Percentiles rank a stretch among this genome's conserved stretches.
Conservation (phyloP, 2,888 invertebrate genomes). For the Odontothrips loti region DNA sequence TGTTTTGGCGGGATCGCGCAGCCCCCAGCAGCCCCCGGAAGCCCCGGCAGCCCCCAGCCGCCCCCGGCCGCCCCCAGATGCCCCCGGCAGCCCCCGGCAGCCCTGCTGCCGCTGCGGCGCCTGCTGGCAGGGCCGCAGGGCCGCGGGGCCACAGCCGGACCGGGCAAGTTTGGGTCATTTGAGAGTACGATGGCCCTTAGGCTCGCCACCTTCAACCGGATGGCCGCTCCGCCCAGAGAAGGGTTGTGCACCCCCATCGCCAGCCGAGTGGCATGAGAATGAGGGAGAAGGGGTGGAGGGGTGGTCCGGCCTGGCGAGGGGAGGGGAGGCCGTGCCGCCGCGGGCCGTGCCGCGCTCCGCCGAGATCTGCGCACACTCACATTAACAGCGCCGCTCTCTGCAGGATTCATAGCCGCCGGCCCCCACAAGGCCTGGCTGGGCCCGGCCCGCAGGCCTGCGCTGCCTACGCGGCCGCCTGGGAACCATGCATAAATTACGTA, state of each 20-base stretch:
- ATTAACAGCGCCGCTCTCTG: conserved; percentile 8
- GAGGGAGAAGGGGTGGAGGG: neutral
- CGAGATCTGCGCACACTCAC: conserved; percentile 14
- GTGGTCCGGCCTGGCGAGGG: neutral
- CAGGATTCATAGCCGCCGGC: conserved; percentile 8
- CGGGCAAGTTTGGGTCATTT: conserved; percentile 6
- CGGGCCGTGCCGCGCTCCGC: too few relatives aligned
- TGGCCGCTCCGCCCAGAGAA: too few relatives aligned
- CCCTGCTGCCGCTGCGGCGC: neutral
- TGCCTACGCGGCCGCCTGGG: neutral
- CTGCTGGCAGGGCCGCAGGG: neutral
- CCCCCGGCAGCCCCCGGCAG: neutral
- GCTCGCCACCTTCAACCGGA: neutral
- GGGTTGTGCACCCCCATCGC: neutral
- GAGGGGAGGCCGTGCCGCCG: too few relatives aligned
- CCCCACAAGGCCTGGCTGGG: neutral
- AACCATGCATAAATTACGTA: conserved; percentile 19
- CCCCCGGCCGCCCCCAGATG: too few relatives aligned
- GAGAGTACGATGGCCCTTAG: conserved; percentile 2
- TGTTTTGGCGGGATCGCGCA: too few relatives aligned
- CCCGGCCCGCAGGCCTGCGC: neutral
- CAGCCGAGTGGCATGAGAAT: neutral
- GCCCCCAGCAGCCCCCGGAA: too few relatives aligned
- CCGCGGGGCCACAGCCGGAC: neutral
- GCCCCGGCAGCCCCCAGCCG: too few relatives aligned